Base-by-base conservation (phyloP, 1,140 invertebrate genomes). In the Drosophila littoralis region DNA sequence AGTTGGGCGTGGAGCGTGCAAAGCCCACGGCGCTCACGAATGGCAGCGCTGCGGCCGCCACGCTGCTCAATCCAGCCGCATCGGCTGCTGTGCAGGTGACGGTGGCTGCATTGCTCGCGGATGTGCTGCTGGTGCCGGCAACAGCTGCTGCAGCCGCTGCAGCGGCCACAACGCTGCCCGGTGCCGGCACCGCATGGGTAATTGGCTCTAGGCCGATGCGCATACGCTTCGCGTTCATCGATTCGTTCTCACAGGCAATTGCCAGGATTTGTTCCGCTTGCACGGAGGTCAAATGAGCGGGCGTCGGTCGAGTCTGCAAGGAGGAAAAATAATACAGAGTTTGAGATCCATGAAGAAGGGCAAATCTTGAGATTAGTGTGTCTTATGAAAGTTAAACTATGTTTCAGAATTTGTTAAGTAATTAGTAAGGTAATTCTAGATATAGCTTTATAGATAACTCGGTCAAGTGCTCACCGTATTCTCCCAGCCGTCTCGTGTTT, bases 221-320 rank as follows among this genome's bases (percentile, higher is more conserved):
- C 97, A 99, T 98, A 82, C 98, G 95, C 93, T 98, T 99, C 33
- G 98, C 98, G 93, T 99, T 99, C 92, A 98, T 96, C 92, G 97
- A 97, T 93, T 99, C 98, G 93, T 99, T 99, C 93, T 99, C 98
- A 93, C 98, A 99, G 48, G 98, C 98, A 80, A 96, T 96, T 74
- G 98, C 97, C 90, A 99, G 94, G 88, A 99, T 97, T 93, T 98
- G 97, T 92, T 99, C 98, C 7, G 98, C 98, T 93, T 98, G 97
- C 58, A 98, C 97, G 68, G 97, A 98, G 40, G 98, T 99, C 88
- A 99, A 94, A 93, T 99, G 98, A 40, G 98, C 97, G 54, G 97
- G 98, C 35, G 97, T 98, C n/a, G 98, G 97, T 77, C 97, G 95
- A 32, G 92, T 92, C 90, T 92, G 70, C 2, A 67, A 67, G 2